Evolutionary conservation across 2,888 invertebrate species (phyloP).

Genomic region (Panzeria rudis): DNA sequence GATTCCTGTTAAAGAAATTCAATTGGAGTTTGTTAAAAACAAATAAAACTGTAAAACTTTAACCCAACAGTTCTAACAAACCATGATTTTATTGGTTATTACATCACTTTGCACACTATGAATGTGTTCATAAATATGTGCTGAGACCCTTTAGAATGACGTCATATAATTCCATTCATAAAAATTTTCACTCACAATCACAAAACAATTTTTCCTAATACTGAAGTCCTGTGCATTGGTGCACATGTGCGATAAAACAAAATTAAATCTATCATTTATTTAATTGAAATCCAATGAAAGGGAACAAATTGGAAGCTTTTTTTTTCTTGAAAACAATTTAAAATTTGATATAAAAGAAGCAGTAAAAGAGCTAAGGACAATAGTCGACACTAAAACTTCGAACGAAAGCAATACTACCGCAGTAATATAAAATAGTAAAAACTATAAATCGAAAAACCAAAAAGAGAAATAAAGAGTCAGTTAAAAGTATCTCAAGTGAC

Average conservation of each 20-base stretch:
- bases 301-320: conserved; percentile 55
- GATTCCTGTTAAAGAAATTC: too few species aligned
- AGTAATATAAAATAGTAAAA: not conserved
- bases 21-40: too few species aligned
- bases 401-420: conserved; percentile 40
- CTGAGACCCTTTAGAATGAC: conserved; percentile 19
- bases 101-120: not conserved
- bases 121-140: not conserved
- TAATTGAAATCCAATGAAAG: conserved; percentile 73
- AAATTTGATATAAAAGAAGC: conserved; percentile 71
- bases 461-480: conserved; percentile 8
- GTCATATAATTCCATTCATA: conserved; percentile 64
- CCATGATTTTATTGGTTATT: not conserved
- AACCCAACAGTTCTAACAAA: not conserved
- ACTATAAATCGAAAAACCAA: conserved; percentile 20
- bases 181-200: conserved; percentile 28
- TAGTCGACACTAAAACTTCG: conserved; percentile 70
- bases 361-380: conserved; percentile 40
- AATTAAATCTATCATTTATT: conserved; percentile 73
- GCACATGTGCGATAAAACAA: conserved; percentile 75
- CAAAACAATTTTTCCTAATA: not conserved
- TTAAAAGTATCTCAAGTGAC: conserved; percentile 31
- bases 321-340: not conserved
- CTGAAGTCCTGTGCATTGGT: conserved; percentile 67
- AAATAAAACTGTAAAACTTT: not conserved